These are phyloP conservation scores for Catocala sponsa DNA, from an alignment of 2,888 invertebrate species.

Conservation along the genomic window DNA sequence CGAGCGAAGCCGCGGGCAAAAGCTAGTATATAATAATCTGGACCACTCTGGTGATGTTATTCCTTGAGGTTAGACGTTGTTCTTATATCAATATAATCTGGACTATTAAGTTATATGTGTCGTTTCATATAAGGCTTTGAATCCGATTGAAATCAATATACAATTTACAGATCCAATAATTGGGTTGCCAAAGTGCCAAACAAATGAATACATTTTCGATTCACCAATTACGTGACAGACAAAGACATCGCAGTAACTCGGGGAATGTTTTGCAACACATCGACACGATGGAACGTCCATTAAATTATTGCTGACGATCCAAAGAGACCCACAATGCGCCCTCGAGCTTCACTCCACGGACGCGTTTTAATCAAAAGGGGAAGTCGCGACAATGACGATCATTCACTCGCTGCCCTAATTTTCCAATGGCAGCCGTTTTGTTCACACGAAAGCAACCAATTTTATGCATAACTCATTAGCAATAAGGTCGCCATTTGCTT, in stretches of 20 bases:
- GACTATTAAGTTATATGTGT: too few relatives aligned
- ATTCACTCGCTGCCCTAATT: slow-evolving; percentile 53
- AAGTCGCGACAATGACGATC: slow-evolving; percentile 46
- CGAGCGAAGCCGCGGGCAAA: too few relatives aligned
- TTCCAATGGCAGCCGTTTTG: slow-evolving; percentile 26
- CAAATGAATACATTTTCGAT: slow-evolving; percentile 21
- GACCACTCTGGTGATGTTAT: background rate
- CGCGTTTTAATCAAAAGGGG: slow-evolving; percentile 59
- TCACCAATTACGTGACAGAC: slow-evolving; percentile 29
- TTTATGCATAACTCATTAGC: slow-evolving; percentile 1
- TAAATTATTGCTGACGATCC: slow-evolving; percentile 49
- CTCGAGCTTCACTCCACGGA: slow-evolving; percentile 49
- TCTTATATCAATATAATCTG: too few relatives aligned
- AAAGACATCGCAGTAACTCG: slow-evolving; percentile 29
- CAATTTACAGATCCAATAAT: too few relatives aligned
- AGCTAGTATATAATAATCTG: background rate
- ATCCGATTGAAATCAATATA: too few relatives aligned
- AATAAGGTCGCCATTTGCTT: slow-evolving; percentile 29
- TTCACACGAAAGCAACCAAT: slow-evolving; percentile 16
- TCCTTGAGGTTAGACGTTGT: too few relatives aligned
- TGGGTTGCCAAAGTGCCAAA: slow-evolving; percentile 5
- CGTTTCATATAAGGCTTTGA: too few relatives aligned
- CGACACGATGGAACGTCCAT: slow-evolving; percentile 40
- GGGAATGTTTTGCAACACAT: slow-evolving; percentile 41
- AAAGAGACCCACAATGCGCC: slow-evolving; percentile 35